Base-by-base conservation (phyloP, 2,113 vertebrate genomes). In the Saiga tatarica region DNA sequence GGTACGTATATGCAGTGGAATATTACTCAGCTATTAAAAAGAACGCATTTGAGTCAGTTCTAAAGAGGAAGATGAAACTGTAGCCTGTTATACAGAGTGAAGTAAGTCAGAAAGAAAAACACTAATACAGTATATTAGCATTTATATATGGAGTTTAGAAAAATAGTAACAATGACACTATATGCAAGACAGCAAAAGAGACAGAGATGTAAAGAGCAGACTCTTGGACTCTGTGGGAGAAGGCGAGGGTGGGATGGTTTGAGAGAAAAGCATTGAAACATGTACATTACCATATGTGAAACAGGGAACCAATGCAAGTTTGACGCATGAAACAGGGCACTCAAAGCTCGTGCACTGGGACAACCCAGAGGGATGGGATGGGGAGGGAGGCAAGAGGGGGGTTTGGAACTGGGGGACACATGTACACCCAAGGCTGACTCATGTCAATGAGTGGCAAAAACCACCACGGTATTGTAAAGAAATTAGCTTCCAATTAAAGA, bases 341-440 rank as follows among this genome's bases (percentile, higher is more conserved):
- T 36, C n/a, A 71, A 36, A 71, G 19, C 67, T 12, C 2, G 19
- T 36, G 10, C 67, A 36, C 9, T 71, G n/a, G 67, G 67, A 71
- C 4, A 36, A 11, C n/a, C n/a, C 9, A 36, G 67, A 23, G n/a
- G n/a, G 67, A 36, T 23, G n/a, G 67, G n/a, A 12, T 23, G n/a
- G n/a, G 19, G n/a, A 23, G 4, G 17, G 2, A 67, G 33, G 33
- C 0, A 8, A 3, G 33, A 19, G 67, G 2, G 17, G 64, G n/a
- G 9, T 36, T 71, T 0, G 2, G n/a, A 5, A 23, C 30, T 36
- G 19, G n/a, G 67, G 16, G 64, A 71, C 19, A 71, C n/a, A 36
- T 36, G n/a, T 71, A 71, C 10, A 71, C n/a, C 67, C 67, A 6
- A 36, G 67, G 67, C 67, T 36, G n/a, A 36, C 12, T 36, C 67